A percentile compares a stretch with the other conserved stretches of the same genome.
These are phyloP conservation scores for Etia nguti DNA, from an alignment of 2,113 vertebrate species.

Conservation along the genomic window DNA sequence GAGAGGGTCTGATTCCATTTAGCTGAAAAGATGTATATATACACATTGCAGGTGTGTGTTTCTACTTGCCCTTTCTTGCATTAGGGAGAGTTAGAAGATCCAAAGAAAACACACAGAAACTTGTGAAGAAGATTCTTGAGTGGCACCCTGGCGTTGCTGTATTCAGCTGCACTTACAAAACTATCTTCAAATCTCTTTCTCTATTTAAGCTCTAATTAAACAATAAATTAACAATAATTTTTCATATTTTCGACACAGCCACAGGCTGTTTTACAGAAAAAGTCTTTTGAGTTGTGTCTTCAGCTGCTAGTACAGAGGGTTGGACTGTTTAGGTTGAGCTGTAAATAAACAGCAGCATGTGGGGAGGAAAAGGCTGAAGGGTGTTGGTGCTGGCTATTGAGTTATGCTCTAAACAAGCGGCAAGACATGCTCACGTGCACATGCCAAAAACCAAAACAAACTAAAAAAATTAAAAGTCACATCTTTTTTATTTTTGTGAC, in stretches of 20 bases:
- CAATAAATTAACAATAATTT: constrained; percentile 17
- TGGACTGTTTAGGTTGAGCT: background rate
- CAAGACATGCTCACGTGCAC: background rate
- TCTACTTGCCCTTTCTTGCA: constrained; percentile 50
- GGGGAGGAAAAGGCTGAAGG: constrained; percentile 4
- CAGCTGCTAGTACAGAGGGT: background rate
- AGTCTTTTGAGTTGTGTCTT: background rate
- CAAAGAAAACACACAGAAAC: constrained; percentile 43
- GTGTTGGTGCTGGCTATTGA: constrained; percentile 17
- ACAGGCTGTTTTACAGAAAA: background rate
- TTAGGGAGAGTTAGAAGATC: background rate
- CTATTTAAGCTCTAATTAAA: constrained; percentile 1
- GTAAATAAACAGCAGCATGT: background rate
- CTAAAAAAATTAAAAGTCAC: background rate
- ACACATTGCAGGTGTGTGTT: constrained; percentile 46
- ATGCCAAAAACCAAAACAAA: background rate
- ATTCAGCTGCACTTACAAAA: background rate
- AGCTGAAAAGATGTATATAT: constrained; percentile 20
- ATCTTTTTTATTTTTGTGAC: constrained; percentile 24
- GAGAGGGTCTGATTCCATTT: constrained; percentile 17
- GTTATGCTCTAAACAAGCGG: constrained; percentile 19
- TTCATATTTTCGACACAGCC: background rate
- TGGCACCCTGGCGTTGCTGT: constrained; percentile 23
- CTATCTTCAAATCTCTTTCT: background rate
- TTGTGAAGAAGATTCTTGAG: constrained; percentile 35